These are phyloP conservation scores for Astyanax mexicanus DNA, from an alignment of 2,797 vertebrate genomes.

Conservation along the genomic window DNA sequence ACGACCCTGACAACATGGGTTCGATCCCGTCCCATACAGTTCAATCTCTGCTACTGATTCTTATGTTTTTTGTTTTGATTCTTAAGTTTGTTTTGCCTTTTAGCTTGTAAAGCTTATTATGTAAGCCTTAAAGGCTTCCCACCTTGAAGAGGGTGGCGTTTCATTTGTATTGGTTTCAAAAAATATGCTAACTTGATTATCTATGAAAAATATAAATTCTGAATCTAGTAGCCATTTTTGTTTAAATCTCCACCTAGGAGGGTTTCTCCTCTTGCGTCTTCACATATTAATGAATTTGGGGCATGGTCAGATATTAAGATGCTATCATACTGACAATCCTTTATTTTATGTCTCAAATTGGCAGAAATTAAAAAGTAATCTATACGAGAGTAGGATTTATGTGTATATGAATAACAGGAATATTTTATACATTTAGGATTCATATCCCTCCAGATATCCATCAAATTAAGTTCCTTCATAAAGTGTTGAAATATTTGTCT, in stretches of 20 bases:
- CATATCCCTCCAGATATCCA: conserved; percentile 15
- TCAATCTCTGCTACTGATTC: background rate
- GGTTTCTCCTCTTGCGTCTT: background rate
- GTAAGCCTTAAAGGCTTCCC: background rate
- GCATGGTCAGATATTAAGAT: background rate
- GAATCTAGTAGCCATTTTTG: background rate
- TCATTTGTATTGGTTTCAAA: background rate
- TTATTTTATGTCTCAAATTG: conserved; percentile 6
- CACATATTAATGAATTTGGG: background rate
- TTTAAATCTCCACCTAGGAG: background rate
- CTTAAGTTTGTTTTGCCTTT: background rate
- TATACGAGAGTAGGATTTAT: conserved; percentile 13
- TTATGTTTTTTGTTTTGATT: no score
- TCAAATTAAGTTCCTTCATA: conserved; percentile 14
- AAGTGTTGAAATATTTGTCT: background rate
- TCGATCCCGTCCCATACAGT: background rate
- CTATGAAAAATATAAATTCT: background rate
- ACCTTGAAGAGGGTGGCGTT: background rate
- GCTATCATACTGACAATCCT: conserved; percentile 11
- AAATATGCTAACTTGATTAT: background rate
- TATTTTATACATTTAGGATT: background rate
- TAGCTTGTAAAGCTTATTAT: conserved; percentile 1
- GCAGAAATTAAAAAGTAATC: conserved; percentile 22
- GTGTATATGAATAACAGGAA: conserved; percentile 1
- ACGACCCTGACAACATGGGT: no score